Base-by-base conservation (phyloP, 1,140 invertebrate species). In the Hesperophylax magnus region DNA sequence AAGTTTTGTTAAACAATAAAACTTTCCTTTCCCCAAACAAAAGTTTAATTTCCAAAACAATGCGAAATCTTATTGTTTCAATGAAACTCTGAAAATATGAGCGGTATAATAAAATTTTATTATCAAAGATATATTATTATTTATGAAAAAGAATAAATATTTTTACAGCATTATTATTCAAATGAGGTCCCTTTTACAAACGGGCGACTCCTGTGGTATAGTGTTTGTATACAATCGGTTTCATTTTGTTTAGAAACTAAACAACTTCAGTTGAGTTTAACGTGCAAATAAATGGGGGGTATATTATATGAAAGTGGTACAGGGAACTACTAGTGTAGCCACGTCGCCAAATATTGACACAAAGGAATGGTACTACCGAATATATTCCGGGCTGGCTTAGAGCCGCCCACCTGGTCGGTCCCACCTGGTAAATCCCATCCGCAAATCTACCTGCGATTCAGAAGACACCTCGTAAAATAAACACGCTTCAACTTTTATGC, bases 271-370 rank as follows among this genome's bases (percentile, higher is more conserved):
- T 18, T 8, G 47, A 71, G 31, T 71, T 71, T 18, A 71, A 71
- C 34, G 67, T 24, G 18, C 67, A 71, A 71, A 71, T 71, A 71
- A 71, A 47, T 71, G 67, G 22, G 34, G 67, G 39, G 27, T n/a
- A n/a, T n/a, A n/a, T n/a, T 71, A 39, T 71, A 71, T 71, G 39
- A 71, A 53, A 71, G 67, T 71, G 47, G 14, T 71, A 71, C 67
- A 22, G 34, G 39, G 47, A 71, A 71, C 67, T 71, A 71, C 67
- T 71, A 71, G 67, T 71, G 67, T 71, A 71, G 67, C 67, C 18
- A 17, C 18, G 39, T 71, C 67, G 39, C 34, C 67, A 71, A 71
- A 71, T 71, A 71, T 71, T 71, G 67, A 71, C 67, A 71, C 67
- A 67, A 67, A 52, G 67, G 67, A 71, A 52, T 39, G 18, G 67